Conservation (phyloP, 2,797 vertebrate species). For the Spea hammondii region DNA sequence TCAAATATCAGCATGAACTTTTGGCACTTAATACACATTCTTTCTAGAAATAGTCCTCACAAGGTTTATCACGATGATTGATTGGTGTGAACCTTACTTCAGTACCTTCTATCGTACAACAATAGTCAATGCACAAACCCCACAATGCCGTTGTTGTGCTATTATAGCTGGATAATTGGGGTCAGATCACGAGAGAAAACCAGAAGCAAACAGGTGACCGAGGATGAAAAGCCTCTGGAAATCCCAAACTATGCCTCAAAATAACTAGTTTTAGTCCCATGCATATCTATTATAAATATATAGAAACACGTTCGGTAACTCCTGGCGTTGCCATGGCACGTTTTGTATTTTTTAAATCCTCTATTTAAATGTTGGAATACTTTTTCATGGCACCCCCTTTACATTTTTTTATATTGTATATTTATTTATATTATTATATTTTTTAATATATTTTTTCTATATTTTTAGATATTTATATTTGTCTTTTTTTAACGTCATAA, state of each 20-base stretch:
- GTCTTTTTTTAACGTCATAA: too few species aligned
- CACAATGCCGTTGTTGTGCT: slow-evolving; percentile 34
- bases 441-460: too few species aligned
- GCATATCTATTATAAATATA: too few species aligned
- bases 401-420: too few species aligned
- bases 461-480: too few species aligned
- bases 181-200: slow-evolving; percentile 16
- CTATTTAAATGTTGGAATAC: too few species aligned
- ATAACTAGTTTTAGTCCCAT: not conserved
- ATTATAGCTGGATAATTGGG: slow-evolving; percentile 25
- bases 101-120: slow-evolving; percentile 21
- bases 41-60: slow-evolving; percentile 25
- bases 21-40: slow-evolving; percentile 49
- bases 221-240: not conserved
- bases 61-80: slow-evolving; percentile 30
- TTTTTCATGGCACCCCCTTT: too few species aligned
- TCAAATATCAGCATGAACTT: slow-evolving; percentile 28
- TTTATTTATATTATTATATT: too few species aligned
- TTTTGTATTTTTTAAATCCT: too few species aligned
- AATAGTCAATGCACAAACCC: slow-evolving; percentile 22
- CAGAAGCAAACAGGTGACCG: slow-evolving; percentile 23
- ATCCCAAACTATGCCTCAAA: not conserved
- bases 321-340: too few species aligned
- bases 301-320: too few species aligned
- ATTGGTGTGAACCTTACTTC: slow-evolving; percentile 27